Percentiles rank a stretch among this genome's conserved stretches.
These are phyloP conservation scores for Marcusenius ussheri DNA, from an alignment of 2,113 vertebrate genomes.

Conservation along the genomic window DNA sequence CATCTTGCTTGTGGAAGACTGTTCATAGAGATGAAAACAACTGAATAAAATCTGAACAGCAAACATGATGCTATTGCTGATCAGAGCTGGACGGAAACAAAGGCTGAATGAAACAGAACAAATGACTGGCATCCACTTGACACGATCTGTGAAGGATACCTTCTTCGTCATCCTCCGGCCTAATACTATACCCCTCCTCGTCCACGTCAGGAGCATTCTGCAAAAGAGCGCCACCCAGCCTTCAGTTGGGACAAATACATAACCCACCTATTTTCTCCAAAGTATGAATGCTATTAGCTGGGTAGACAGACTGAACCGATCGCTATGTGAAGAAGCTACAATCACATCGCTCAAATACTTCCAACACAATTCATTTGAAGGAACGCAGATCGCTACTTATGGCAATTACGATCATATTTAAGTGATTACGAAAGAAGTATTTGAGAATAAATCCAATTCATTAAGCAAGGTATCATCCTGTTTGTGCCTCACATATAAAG, in stretches of 20 bases:
- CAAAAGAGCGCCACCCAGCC: slow-evolving; percentile 22
- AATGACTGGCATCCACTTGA: background rate
- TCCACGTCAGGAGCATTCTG: slow-evolving; percentile 92
- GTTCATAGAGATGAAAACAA: background rate
- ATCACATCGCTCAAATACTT: background rate
- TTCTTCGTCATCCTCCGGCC: slow-evolving; percentile 80
- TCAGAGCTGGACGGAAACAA: background rate
- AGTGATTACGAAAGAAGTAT: background rate
- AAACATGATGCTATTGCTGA: background rate
- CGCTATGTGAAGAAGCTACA: background rate
- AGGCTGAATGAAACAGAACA: background rate
- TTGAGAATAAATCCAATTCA: background rate
- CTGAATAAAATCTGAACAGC: background rate
- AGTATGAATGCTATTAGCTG: background rate
- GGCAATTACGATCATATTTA: background rate
- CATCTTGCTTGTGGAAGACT: background rate
- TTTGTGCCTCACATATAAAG: background rate
- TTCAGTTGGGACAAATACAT: background rate
- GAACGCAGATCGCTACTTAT: background rate
- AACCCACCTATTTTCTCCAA: background rate
- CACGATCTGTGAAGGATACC: slow-evolving; percentile 74
- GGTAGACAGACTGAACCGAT: background rate
- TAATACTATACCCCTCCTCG: slow-evolving; percentile 94
- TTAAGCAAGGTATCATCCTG: background rate
- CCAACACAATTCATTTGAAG: background rate